Evolutionary conservation across 2,113 vertebrate genomes (phyloP).

Genomic region (Dryoscopus gambensis): DNA sequence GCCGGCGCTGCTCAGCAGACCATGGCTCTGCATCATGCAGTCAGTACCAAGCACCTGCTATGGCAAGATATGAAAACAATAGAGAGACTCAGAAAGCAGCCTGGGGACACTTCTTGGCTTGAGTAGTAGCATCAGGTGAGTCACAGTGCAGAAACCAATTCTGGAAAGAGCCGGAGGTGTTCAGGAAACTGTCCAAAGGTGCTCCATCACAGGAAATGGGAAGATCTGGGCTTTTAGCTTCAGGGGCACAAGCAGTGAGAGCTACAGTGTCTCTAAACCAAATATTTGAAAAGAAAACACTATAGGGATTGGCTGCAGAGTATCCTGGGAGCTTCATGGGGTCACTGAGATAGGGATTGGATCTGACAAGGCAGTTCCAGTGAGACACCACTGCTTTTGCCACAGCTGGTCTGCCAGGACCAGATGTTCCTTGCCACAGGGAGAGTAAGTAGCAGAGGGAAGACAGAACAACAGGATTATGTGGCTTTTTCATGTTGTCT

Average conservation of each 20-base stretch:
- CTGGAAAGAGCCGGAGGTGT: not conserved
- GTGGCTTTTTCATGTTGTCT: not conserved
- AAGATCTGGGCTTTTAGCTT: not conserved
- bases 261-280: not conserved
- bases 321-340: not conserved
- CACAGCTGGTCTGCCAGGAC: not conserved
- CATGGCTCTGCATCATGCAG: not conserved
- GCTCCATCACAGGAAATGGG: not conserved
- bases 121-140: not conserved
- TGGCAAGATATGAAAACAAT: not conserved
- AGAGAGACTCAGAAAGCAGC: not conserved
- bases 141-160: not conserved
- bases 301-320: not conserved
- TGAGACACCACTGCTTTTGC: rapidly evolving
- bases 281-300: not conserved
- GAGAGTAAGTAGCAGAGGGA: not conserved
- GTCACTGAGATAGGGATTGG: not conserved
- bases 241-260: not conserved
- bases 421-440: not conserved
- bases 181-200: not conserved
- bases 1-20: not conserved
- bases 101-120: not conserved
- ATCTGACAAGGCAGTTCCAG: not conserved
- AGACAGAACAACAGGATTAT: not conserved
- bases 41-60: not conserved